A percentile compares a stretch with the other conserved stretches of the same genome.
Conservation (phyloP, 1,140 invertebrate genomes). For the Ostrea denselamellosa region DNA sequence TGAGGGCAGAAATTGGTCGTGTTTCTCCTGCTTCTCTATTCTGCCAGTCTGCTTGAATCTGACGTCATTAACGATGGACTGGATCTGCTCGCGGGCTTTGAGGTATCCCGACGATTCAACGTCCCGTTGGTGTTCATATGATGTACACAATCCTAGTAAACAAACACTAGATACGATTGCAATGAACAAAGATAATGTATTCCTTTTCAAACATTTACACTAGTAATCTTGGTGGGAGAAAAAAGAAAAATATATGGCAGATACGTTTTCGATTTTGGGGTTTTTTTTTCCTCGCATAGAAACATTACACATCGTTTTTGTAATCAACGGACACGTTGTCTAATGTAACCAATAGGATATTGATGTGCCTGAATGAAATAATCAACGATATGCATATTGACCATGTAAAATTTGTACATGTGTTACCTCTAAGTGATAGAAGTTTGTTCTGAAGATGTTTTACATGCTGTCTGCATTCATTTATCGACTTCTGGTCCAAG, state of each 20-base stretch:
- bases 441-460: constrained; percentile 23
- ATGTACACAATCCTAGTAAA: constrained; percentile 2
- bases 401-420: too few species aligned
- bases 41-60: constrained; percentile 4
- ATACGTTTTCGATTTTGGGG: too few species aligned
- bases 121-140: constrained; percentile 32
- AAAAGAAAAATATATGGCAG: too few species aligned
- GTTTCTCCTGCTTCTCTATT: constrained; percentile 34
- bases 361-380: too few species aligned
- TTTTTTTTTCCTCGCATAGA: too few species aligned
- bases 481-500: constrained; percentile 8
- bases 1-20: not conserved
- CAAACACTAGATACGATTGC: not conserved
- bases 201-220: too few species aligned
- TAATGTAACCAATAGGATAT: too few species aligned
- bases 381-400: too few species aligned
- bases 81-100: not conserved
- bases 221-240: too few species aligned
- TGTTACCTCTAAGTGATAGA: constrained; percentile 20
- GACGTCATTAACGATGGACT: constrained; percentile 38
- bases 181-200: not conserved
- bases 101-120: not conserved
- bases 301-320: too few species aligned
- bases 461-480: constrained; percentile 2
- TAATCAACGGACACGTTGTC: too few species aligned